phyloP scores from a whole-genome alignment of 2,797 vertebrate species.

The Enteromius unitaeniatus region DNA sequence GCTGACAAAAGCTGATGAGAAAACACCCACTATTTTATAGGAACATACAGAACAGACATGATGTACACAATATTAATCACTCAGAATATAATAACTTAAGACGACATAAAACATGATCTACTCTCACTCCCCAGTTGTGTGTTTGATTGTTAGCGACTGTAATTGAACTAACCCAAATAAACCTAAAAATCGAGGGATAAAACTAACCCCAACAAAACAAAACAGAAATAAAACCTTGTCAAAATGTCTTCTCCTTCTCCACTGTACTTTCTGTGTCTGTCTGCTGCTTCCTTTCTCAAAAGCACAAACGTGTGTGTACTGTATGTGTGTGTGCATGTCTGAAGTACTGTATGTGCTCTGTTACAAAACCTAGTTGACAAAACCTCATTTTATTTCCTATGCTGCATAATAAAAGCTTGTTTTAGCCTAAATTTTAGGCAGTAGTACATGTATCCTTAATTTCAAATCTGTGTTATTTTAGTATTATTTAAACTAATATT shows the following conservation, averaged over 20 bases:
- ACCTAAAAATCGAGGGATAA: slow-evolving; percentile 18
- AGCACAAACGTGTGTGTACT: slow-evolving; percentile 37
- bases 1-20: neutral
- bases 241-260: slow-evolving; percentile 41
- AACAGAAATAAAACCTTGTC: slow-evolving; percentile 58
- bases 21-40: slow-evolving; percentile 8
- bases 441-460: neutral
- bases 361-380: slow-evolving; percentile 16
- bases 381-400: neutral
- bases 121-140: slow-evolving; percentile 36
- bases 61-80: neutral
- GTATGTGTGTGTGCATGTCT: slow-evolving; percentile 27
- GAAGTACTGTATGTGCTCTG: slow-evolving; percentile 21
- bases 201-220: slow-evolving; percentile 43
- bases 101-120: neutral
- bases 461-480: neutral
- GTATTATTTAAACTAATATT: neutral
- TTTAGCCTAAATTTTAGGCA: neutral
- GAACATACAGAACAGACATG: neutral
- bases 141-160: slow-evolving; percentile 39
- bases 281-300: slow-evolving; percentile 46
- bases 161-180: slow-evolving; percentile 46
- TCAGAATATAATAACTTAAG: neutral
- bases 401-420: neutral
- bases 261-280: slow-evolving; percentile 62